These are phyloP conservation scores for Colius striatus DNA, from an alignment of 2,113 vertebrate species.

Conservation along the genomic window DNA sequence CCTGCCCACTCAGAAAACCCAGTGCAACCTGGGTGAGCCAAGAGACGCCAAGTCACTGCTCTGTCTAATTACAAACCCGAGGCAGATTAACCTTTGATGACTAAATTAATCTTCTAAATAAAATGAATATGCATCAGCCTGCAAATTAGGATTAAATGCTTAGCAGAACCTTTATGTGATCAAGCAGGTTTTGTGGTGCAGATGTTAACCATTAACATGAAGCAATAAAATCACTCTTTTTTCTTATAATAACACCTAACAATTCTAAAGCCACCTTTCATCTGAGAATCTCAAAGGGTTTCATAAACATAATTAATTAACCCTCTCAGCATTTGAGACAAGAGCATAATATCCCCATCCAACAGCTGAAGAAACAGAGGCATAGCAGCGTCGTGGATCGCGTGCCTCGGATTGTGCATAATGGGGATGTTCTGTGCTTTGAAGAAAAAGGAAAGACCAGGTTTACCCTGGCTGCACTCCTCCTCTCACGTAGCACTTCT, in stretches of 20 bases:
- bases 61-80: conserved; percentile 69
- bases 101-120: conserved; percentile 74
- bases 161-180: conserved; percentile 70
- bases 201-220: conserved; percentile 70
- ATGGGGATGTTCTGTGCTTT: not conserved
- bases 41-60: conserved; percentile 62
- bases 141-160: conserved; percentile 73
- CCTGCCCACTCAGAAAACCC: conserved; percentile 19
- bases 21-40: conserved; percentile 40
- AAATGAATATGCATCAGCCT: conserved; percentile 75
- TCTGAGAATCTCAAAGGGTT: conserved; percentile 59
- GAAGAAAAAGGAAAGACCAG: not conserved
- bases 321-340: conserved; percentile 34
- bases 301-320: conserved; percentile 67
- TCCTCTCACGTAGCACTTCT: not conserved
- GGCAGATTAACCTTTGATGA: conserved; percentile 76
- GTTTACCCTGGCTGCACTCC: not conserved
- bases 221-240: conserved; percentile 66
- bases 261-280: conserved; percentile 61
- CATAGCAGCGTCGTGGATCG: not conserved
- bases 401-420: not conserved
- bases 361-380: conserved; percentile 30
- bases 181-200: conserved; percentile 70
- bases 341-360: not conserved
- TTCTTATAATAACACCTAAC: conserved; percentile 69